Evolutionary conservation across 2,888 invertebrate species (phyloP), one percentile per base, ranked within the genome.

Genomic region (Thymelicus sylvestris): DNA sequence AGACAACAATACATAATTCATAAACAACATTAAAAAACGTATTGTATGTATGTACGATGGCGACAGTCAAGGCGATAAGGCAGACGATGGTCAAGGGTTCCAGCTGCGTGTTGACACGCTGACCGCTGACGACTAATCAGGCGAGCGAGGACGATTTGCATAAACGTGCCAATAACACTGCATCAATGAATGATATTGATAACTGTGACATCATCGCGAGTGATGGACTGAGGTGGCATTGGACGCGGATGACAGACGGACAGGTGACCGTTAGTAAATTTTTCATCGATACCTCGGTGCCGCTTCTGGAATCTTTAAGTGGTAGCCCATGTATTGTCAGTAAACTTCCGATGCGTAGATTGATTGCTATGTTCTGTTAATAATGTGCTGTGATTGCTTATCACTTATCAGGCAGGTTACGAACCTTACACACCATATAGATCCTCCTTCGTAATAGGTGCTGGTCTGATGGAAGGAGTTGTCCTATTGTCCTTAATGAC

Each of bases 21-120:
- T 50, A 50, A 50, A 50, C 50, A 15, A 12, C n/a, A 50, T 15
- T 52, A 52, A 52, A 15, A 52, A 52, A 7, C n/a, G 50, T 19
- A 15, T 52, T 52, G n/a, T n/a, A n/a, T n/a, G n/a, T n/a, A n/a
- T n/a, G n/a, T 47, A 8, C 61, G 19, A 7, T 7, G 15, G 19
- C 39, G 13, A 12, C 19, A 15, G 47, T 31, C 24, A 31, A 24
- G 62, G 44, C 24, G 44, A 24, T 52, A 41, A 61, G 67, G 48
- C 59, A 15, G 38, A 57, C 52, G 50, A 52, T 13, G 50, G 67
- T 67, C 67, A 67, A 67, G 67, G 61, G 61, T 61, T 52, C 50
- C 7, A 7, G 41, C 52, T 61, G 61, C 61, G 60, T 67, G 50
- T 52, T n/a, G 50, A 44, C 44, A 12, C 44, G 44, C 8, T 44